Evolutionary conservation across 2,113 vertebrate genomes (phyloP).

Genomic region (Geococcyx californianus): DNA sequence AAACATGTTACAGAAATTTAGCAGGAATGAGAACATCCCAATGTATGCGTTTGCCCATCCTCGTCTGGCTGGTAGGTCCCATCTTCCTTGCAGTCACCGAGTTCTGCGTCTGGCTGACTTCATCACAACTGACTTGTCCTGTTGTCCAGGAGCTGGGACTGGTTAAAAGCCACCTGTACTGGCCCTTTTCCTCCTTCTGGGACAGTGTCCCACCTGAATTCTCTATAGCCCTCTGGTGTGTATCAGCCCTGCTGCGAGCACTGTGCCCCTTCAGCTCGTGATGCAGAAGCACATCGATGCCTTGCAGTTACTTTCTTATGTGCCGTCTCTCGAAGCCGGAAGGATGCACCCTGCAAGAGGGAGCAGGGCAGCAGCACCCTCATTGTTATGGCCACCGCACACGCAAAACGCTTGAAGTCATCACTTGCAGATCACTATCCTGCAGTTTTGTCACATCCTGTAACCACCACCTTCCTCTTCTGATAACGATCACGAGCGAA

Average conservation of each 20-base stretch:
- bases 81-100: rapidly evolving
- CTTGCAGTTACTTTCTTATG: rapidly evolving
- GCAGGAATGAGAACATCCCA: not conserved
- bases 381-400: not conserved
- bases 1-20: not conserved
- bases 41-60: too few relatives aligned
- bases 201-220: too few relatives aligned
- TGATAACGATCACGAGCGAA: rapidly evolving
- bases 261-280: not conserved
- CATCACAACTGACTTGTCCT: not conserved
- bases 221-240: not conserved
- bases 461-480: not conserved
- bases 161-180: not conserved
- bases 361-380: not conserved
- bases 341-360: not conserved
- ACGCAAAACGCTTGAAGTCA: not conserved
- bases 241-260: rapidly evolving
- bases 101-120: not conserved
- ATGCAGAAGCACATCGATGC: not conserved
- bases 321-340: not conserved
- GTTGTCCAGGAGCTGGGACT: not conserved
- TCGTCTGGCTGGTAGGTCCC: not conserved
- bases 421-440: not conserved
- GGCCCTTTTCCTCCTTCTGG: not conserved
- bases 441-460: not conserved